phyloP scores from a whole-genome alignment of 2,797 vertebrate genomes.

The Glossophaga mutica region DNA sequence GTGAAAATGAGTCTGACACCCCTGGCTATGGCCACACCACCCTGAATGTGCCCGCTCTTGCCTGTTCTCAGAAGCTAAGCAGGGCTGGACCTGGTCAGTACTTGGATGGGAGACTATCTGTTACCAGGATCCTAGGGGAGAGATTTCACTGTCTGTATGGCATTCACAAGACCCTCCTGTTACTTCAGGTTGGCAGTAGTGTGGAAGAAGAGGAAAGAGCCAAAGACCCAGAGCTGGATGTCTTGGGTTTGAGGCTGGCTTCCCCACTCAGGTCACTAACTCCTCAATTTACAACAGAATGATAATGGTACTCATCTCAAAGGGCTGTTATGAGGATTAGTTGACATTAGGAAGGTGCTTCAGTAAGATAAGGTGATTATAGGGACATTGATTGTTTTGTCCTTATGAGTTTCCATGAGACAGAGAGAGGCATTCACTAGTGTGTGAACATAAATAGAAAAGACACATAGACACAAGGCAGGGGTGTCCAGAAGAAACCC shows the following conservation, averaged over 20 bases:
- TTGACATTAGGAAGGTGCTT: neutral
- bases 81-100: too few species aligned
- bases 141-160: neutral
- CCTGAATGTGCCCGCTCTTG: too few species aligned
- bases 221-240: neutral
- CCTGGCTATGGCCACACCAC: too few species aligned
- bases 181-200: neutral
- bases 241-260: neutral
- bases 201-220: neutral
- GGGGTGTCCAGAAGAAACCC: neutral
- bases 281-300: neutral
- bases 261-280: neutral
- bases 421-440: neutral
- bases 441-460: neutral
- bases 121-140: neutral
- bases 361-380: neutral
- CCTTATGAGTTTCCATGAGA: neutral
- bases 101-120: neutral
- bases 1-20: too few species aligned
- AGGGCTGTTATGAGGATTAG: neutral
- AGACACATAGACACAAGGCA: neutral
- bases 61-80: too few species aligned
- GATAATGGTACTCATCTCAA: neutral
- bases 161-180: neutral
- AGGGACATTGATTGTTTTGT: neutral